Evolutionary conservation across 2,888 invertebrate species (phyloP), one percentile per base, ranked within the genome.

Genomic region (Caenorhabditis virilis): DNA sequence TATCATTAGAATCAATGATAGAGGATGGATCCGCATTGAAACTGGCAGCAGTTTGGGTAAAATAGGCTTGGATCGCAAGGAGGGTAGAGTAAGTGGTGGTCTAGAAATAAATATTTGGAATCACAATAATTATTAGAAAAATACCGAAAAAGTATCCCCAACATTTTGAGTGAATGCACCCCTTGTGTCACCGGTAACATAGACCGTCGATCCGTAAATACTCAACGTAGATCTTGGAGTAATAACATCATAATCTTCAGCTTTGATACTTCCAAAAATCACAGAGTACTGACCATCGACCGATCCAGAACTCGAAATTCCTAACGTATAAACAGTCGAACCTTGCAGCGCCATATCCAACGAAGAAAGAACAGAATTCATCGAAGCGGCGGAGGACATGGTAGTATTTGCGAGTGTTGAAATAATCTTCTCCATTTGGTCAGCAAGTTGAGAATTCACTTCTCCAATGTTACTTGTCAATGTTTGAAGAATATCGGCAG

Each of bases 341-440:
- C 64, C 64, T 46, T 59, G 45, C 33, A 64, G 22, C 2, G 64
- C 64, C 30, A 55, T 35, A 36, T 59, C 59, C 30, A 64, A 33
- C 38, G 51, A 46, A 9, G 59, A 58, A 23, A 64, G 36, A n/a
- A 64, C 64, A 2, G 59, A 55, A 35, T 64, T 64, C 64, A 64
- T 59, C 0, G 58, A 52, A 27, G 39, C 18, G 1, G 59, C 48
- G 6, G 64, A 64, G 18, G 64, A 59, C 64, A 64, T 59, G 9
- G 59, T 64, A 11, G 51, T 51, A 15, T 45, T 26, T 11, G 64
- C 54, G 25, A 64, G 41, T 26, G 54, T 33, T 0, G 15, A 27
- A 15, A 64, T 64, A 20, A 64, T 55, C 35, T 50, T 51, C 2
- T 23, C 38, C 59, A 64, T 47, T 27, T 64, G 43, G 1, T 26